A percentile compares a stretch with the other conserved stretches of the same genome.
These are phyloP conservation scores for Pollimyrus isidori DNA, from an alignment of 2,113 vertebrate genomes.

Conservation along the genomic window DNA sequence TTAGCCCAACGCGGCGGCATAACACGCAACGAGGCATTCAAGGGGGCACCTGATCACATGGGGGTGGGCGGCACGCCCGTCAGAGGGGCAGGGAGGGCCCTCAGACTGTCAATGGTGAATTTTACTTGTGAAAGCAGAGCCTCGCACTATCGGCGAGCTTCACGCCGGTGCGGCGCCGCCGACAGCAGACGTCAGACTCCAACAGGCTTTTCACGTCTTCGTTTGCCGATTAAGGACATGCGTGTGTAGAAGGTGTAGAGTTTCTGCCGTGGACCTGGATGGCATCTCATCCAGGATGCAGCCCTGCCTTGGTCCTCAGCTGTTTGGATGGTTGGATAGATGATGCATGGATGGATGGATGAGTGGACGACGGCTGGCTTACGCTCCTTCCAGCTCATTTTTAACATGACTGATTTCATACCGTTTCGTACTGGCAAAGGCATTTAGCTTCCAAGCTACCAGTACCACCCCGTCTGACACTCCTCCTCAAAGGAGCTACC, in stretches of 20 bases:
- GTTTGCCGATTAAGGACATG: neutral
- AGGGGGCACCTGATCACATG: neutral
- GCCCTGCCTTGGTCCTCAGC: neutral
- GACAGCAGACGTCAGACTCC: neutral
- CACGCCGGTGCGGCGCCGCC: neutral
- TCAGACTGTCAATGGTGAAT: neutral
- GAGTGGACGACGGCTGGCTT: neutral
- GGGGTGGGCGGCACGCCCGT: neutral
- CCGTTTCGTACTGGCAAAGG: neutral
- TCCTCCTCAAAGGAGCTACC: slow-evolving; percentile 41
- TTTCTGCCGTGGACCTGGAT: neutral
- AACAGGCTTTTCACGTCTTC: neutral
- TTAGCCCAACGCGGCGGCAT: neutral
- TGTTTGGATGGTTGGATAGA: neutral
- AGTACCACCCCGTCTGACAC: slow-evolving; percentile 13
- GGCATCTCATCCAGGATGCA: neutral
- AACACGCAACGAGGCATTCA: neutral
- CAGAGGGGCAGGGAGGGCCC: neutral
- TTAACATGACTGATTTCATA: neutral
- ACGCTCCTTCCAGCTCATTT: neutral
- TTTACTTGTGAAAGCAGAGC: neutral
- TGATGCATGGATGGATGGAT: neutral
- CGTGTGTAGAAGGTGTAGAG: neutral
- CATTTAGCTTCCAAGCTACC: neutral
- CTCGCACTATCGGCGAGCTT: no score